phyloP scores from a whole-genome alignment of 2,797 vertebrate genomes.

The Hoplostethus mediterraneus region DNA sequence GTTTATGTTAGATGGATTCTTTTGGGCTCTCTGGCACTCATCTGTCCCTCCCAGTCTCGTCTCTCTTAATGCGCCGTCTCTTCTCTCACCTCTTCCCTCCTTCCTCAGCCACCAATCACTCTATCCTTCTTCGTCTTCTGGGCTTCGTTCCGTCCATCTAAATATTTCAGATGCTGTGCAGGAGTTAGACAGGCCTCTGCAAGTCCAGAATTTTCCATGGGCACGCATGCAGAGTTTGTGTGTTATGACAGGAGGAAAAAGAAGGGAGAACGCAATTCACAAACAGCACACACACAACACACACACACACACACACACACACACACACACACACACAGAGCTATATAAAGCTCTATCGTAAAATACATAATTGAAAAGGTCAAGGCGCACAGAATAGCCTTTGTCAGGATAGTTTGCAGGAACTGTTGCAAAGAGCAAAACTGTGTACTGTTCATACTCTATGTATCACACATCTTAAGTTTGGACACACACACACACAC shows the following conservation, averaged over 20 bases:
- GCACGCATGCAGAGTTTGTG: not conserved
- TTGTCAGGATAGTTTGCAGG: slow-evolving; percentile 14
- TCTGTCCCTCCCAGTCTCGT: slow-evolving; percentile 21
- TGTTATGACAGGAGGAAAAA: too few relatives aligned
- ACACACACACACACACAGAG: slow-evolving; percentile 7
- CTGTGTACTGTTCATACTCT: not conserved
- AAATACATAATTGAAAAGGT: slow-evolving; percentile 53
- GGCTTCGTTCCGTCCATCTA: slow-evolving; percentile 44
- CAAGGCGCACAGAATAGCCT: slow-evolving; percentile 18
- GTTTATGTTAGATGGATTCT: slow-evolving; percentile 37
- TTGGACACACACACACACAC: not conserved
- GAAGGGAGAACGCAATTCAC: too few relatives aligned
- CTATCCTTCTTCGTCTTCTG: slow-evolving; percentile 22
- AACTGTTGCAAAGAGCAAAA: slow-evolving; percentile 16
- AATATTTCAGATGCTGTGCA: slow-evolving; percentile 54
- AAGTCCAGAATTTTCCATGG: slow-evolving; percentile 18
- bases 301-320: slow-evolving; percentile 8
- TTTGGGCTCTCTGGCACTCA: slow-evolving; percentile 25
- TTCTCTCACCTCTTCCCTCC: slow-evolving; percentile 33
- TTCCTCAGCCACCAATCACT: slow-evolving; percentile 37
- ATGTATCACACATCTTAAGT: not conserved
- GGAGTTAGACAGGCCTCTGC: slow-evolving; percentile 20
- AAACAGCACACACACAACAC: too few relatives aligned
- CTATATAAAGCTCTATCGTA: slow-evolving; percentile 32
- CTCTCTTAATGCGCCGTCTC: slow-evolving; percentile 28